Base-by-base conservation (phyloP, 1,140 invertebrate species). In the Dinothrombium tinctorium region DNA sequence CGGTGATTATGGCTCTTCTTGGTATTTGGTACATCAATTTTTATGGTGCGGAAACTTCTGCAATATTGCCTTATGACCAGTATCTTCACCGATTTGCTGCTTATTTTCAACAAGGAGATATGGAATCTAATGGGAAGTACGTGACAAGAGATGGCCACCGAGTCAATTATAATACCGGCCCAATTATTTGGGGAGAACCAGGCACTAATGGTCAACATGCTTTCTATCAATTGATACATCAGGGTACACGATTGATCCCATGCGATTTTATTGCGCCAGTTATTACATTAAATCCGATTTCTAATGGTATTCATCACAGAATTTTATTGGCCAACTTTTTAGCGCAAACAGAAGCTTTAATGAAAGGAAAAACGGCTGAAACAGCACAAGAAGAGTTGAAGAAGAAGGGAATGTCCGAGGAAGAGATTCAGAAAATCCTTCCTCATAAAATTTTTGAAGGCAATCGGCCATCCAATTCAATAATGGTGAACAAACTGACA, bases 101-200 rank as follows among this genome's bases (percentile, higher is more conserved):
- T 9, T 98, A 99, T 60, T 96, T 99, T 62, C 94, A 99, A 64
- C 94, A 99, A 67, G 92, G 90, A 9, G 94, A 99, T 57, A 99
- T 99, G 94, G 94, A 99, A 62, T 94, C 84, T 45, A 99, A 99
- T 65, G 94, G 94, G 51, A 99, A 99, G 66, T 63, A 60, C 53
- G 59, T 72, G 0, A 90, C 80, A 8, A 67, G 76, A 29, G 68
- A 66, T 47, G 82, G 83, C 0, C 55, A 69, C 28, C 56, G 56
- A 14, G 86, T 84, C 1, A 59, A 72, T 49, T 89, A 87, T 57
- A 66, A 59, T 22, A 94, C 87, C 7, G 89, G 89, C 0, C 82
- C 84, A 33, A 77, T 90, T 49, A 76, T 87, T 26, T 89, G 82
- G 92, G 72, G 92, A 33, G 90, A 98, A 62, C 90, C 92, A 14